Conservation (phyloP, 2,888 invertebrate species). For the Odiellus spinosus region DNA sequence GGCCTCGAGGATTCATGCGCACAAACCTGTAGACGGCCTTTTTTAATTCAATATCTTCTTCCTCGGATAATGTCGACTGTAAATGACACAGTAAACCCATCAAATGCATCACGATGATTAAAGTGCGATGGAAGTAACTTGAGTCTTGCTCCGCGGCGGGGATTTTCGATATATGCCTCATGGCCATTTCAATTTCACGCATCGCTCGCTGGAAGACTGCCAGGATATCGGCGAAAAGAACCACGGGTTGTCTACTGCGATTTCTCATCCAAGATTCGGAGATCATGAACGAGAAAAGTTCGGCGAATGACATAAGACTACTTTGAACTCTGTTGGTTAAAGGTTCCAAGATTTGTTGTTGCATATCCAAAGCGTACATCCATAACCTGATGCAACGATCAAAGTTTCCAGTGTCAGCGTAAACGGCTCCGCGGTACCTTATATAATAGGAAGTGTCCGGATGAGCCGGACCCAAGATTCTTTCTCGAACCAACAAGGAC, state of each 20-base stretch:
- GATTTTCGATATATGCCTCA: conserved; percentile 20
- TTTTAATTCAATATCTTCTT: conserved; percentile 41
- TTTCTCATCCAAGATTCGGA: conserved; percentile 41
- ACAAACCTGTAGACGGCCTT: conserved; percentile 56
- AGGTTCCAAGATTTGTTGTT: conserved; percentile 77
- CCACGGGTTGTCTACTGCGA: conserved; percentile 45
- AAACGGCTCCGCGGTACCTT: conserved; percentile 77
- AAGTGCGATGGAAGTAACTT: conserved; percentile 61
- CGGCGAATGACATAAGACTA: conserved; percentile 82
- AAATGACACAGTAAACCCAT: conserved; percentile 54
- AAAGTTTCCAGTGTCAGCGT: conserved; percentile 88
- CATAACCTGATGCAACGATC: conserved; percentile 74
- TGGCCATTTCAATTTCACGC: conserved; percentile 29
- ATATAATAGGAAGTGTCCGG: conserved; percentile 95
- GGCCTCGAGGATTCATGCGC: conserved; percentile 42
- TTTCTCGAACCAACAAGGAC: conserved; percentile 65
- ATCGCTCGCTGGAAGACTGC: conserved; percentile 67
- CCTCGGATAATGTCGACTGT: conserved; percentile 26
- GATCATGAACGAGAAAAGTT: conserved; percentile 70
- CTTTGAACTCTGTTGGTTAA: conserved; percentile 89
- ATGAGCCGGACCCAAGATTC: conserved; percentile 79
- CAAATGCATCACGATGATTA: conserved; percentile 70
- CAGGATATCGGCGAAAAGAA: conserved; percentile 63
- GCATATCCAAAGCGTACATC: conserved; percentile 94
- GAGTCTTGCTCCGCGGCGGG: conserved; percentile 52